A percentile compares a stretch with the other conserved stretches of the same genome.
These are phyloP conservation scores for Aplysia californica DNA, from an alignment of 1,140 invertebrate species.

Conservation along the genomic window DNA sequence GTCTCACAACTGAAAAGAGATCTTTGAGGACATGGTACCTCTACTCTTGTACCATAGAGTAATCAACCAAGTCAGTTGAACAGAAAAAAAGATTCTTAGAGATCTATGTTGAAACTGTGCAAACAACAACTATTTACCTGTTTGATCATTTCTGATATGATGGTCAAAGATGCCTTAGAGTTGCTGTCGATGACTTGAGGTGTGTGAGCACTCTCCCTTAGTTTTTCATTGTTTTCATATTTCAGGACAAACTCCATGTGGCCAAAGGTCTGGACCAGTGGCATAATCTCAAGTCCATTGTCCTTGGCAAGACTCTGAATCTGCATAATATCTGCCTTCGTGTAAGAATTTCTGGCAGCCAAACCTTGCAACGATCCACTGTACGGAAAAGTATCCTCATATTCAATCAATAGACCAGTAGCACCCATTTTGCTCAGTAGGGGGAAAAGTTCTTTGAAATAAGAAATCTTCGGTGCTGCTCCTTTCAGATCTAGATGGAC, in stretches of 20 bases:
- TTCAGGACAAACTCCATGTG: slow-evolving; percentile 86
- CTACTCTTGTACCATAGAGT: too few relatives aligned
- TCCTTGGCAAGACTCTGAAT: slow-evolving; percentile 75
- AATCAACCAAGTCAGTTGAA: too few relatives aligned
- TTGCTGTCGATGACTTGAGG: slow-evolving; percentile 89
- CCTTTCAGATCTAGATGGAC: slow-evolving; percentile 60
- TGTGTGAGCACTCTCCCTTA: slow-evolving; percentile 78
- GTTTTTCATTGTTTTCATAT: slow-evolving; percentile 77
- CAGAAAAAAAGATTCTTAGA: too few relatives aligned
- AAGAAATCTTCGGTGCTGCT: slow-evolving; percentile 51
- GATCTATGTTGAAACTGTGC: too few relatives aligned
- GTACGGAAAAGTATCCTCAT: slow-evolving; percentile 98
- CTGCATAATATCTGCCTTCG: slow-evolving; percentile 71
- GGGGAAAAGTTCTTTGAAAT: slow-evolving; percentile 63
- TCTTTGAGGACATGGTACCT: too few relatives aligned
- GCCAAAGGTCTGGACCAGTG: slow-evolving; percentile 95
- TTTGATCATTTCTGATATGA: slow-evolving; percentile 82
- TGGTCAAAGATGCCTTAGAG: slow-evolving; percentile 75
- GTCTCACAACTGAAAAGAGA: too few relatives aligned
- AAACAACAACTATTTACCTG: too few relatives aligned
- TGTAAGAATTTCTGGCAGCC: slow-evolving; percentile 69
- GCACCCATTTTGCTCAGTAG: slow-evolving; percentile 82
- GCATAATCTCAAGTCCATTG: slow-evolving; percentile 83
- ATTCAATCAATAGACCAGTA: slow-evolving; percentile 90
- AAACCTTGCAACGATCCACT: slow-evolving; percentile 75